Conservation (phyloP, 1,140 invertebrate genomes). For the Zelostemma sp. region DNA sequence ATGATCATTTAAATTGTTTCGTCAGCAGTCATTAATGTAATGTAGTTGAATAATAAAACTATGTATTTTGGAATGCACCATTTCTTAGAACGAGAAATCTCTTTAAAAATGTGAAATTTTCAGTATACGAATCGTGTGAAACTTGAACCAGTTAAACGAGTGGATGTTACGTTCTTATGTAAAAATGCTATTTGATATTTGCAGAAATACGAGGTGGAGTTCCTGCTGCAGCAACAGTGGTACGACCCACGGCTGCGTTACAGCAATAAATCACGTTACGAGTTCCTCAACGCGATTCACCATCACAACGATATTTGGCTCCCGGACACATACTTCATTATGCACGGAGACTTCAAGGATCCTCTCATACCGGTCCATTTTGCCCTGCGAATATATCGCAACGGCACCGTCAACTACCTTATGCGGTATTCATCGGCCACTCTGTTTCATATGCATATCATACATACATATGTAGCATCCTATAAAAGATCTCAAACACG, state of each 20-base stretch:
- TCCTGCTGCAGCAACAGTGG: constrained; percentile 92
- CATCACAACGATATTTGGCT: constrained; percentile 92
- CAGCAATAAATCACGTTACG: constrained; percentile 86
- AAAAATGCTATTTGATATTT: constrained; percentile 12
- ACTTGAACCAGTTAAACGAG: no score
- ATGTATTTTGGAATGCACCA: no score
- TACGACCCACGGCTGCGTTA: constrained; percentile 88
- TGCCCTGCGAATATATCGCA: constrained; percentile 88
- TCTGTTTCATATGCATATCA: constrained; percentile 6
- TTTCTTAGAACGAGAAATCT: no score
- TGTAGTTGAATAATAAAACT: no score
- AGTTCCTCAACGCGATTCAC: constrained; percentile 90
- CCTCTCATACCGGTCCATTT: constrained; percentile 92
- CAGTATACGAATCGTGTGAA: no score
- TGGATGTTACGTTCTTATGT: constrained; percentile 1
- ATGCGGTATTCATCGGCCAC: constrained; percentile 78
- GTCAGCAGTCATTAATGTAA: no score
- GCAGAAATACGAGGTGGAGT: constrained; percentile 97
- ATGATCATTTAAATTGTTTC: no score
- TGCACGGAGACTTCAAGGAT: constrained; percentile 95
- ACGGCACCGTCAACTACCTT: constrained; percentile 92
- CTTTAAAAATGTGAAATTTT: no score
- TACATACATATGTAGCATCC: not conserved
- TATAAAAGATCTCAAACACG: constrained; percentile 11
- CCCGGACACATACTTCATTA: constrained; percentile 94